These are phyloP conservation scores for Junco hyemalis DNA, from an alignment of 2,113 vertebrate species.

Conservation along the genomic window DNA sequence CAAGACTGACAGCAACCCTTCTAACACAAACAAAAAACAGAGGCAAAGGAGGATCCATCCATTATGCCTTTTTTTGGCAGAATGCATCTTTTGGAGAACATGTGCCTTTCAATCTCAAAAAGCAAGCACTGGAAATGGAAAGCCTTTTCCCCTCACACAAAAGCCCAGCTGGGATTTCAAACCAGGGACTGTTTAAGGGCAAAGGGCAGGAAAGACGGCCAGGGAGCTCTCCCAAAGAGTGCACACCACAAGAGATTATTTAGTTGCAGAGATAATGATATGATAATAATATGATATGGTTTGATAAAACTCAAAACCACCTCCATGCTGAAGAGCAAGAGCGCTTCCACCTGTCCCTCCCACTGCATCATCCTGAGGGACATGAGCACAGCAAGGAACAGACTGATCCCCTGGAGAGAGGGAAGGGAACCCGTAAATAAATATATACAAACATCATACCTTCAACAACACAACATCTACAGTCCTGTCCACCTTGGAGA, in stretches of 20 bases:
- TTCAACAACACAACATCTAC: conserved; percentile 95
- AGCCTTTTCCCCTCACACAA: not conserved
- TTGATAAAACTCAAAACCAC: not conserved
- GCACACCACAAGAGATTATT: not conserved
- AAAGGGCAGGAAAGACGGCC: not conserved
- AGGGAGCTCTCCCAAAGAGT: not conserved
- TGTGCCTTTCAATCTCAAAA: not conserved
- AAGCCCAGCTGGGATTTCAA: not conserved
- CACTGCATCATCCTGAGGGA: not conserved
- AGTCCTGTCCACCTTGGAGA: conserved; percentile 87
- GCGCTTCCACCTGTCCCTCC: not conserved
- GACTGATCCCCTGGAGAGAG: accelerated
- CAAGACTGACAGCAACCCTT: not conserved
- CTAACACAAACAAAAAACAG: not conserved
- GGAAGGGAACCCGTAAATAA: not conserved
- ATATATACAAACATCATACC: conserved; percentile 74
- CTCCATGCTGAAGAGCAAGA: not conserved
- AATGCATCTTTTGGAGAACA: not conserved
- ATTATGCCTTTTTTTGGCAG: not conserved
- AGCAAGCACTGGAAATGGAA: not conserved
- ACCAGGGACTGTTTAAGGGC: not conserved
- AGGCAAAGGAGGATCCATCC: not conserved
- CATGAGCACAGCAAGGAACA: accelerated
- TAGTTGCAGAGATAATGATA: not conserved
- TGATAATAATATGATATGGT: not conserved